These are phyloP conservation scores for Raja brachyura DNA, from an alignment of 2,113 vertebrate genomes.

Conservation along the genomic window DNA sequence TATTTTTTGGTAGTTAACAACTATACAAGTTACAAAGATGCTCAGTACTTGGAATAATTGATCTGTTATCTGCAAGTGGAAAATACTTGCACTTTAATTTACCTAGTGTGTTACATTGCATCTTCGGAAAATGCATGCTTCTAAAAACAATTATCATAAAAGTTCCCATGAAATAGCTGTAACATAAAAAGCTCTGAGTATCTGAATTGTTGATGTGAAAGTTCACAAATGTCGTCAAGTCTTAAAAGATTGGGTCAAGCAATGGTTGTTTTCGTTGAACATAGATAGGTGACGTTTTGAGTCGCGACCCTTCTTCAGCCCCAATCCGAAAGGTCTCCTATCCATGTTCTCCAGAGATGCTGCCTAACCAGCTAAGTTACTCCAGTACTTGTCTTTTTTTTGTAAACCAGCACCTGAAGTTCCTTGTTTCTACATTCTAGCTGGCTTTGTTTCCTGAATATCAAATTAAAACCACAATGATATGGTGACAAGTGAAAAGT, in stretches of 20 bases:
- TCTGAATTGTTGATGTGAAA: background rate
- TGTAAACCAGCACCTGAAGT: too few species aligned
- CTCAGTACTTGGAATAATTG: background rate
- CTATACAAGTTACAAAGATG: background rate
- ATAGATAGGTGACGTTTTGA: too few species aligned
- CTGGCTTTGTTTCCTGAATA: background rate
- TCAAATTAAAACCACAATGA: background rate
- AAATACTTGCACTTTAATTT: background rate
- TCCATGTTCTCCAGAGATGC: too few species aligned
- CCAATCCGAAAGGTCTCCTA: too few species aligned
- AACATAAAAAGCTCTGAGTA: background rate
- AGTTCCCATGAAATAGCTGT: background rate
- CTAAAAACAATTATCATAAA: background rate
- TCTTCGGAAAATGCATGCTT: background rate
- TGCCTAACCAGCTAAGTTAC: too few species aligned
- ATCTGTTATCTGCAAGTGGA: background rate
- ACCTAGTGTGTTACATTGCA: too few species aligned
- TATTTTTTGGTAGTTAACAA: background rate
- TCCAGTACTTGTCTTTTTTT: too few species aligned
- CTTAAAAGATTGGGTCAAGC: background rate
- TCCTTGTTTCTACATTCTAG: too few species aligned
- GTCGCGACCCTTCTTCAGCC: too few species aligned
- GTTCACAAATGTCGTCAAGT: background rate
- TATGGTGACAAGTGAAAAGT: background rate
- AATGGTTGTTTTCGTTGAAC: background rate